These are phyloP conservation scores for Philonicus albiceps DNA, from an alignment of 2,888 invertebrate species.

Conservation along the genomic window DNA sequence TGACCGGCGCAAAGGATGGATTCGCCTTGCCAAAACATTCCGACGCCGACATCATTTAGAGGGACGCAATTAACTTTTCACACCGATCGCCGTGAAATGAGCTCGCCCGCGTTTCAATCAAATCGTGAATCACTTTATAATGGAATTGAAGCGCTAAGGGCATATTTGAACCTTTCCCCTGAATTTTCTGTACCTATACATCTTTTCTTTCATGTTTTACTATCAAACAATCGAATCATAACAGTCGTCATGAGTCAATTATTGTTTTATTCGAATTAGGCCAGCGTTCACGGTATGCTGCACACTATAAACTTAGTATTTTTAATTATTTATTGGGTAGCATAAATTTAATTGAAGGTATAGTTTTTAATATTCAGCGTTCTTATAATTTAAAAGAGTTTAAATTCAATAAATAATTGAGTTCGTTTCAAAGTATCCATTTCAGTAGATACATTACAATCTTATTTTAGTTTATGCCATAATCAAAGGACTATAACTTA, in stretches of 20 bases:
- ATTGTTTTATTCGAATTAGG: not conserved
- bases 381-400: too few species aligned
- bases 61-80: conserved; percentile 42
- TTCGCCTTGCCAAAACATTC: conserved; percentile 36
- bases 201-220: not conserved
- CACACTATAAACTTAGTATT: not conserved
- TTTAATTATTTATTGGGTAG: too few species aligned
- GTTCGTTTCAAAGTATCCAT: too few species aligned
- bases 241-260: not conserved
- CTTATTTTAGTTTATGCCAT: too few species aligned
- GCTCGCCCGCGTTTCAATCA: conserved; percentile 34
- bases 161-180: not conserved
- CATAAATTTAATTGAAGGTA: too few species aligned
- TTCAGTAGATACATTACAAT: too few species aligned
- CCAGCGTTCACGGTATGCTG: not conserved
- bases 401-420: too few species aligned
- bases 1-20: conserved; percentile 17
- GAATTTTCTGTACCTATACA: not conserved
- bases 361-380: too few species aligned
- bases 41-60: conserved; percentile 17
- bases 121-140: conserved; percentile 42
- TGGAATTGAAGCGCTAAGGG: conserved; percentile 33
- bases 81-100: conserved; percentile 38
- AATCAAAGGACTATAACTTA: too few species aligned
- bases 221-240: not conserved